Base-by-base conservation (phyloP, 2,888 invertebrate genomes). In the Pedicia rivosa region DNA sequence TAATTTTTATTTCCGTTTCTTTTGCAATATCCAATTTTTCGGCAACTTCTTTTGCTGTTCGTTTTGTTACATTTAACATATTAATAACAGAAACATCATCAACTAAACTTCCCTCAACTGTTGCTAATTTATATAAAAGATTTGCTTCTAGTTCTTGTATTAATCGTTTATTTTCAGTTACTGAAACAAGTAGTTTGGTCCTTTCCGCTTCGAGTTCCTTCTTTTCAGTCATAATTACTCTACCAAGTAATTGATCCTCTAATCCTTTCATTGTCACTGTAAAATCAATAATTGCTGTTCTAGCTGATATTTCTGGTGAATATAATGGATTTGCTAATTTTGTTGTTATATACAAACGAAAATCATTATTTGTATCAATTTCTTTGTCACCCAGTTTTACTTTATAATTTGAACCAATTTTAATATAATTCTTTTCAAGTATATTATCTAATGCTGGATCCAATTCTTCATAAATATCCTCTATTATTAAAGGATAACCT, bases 251-350 rank as follows among this genome's bases (percentile, higher is more conserved):
- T 58, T 86, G 86, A 54, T 86, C 84, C 59, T 86, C 84, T 43
- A 86, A 58, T 71, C 75, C 84, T 67, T 79, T 81, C 69, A 80
- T 75, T 1, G 84, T 86, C 4, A 86, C 84, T 35, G 84, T 83
- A 50, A 84, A 86, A 57, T 86, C 84, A 44, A 86, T 84, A 31
- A 84, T 72, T 13, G 81, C 77, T 24, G 80, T 76, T 42, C 79
- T 64, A 27, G 84, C 86, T 43, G 77, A 79, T 46, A 84, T 66
- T 62, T 86, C 84, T n/a, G 84, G 84, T 3, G 82, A 78, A 50
- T 83, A 86, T 1, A 70, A 70, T n/a, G 86, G 84, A 60, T 86
- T 86, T 1, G 83, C 77, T 36, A 84, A 57, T 55, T 83, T 82
- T 1, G 84, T 83, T 1, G 84, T 84, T 37, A 84, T 76, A 52